These are phyloP conservation scores for Leptonema lineaticorne DNA, from an alignment of 1,140 invertebrate genomes.

Conservation along the genomic window DNA sequence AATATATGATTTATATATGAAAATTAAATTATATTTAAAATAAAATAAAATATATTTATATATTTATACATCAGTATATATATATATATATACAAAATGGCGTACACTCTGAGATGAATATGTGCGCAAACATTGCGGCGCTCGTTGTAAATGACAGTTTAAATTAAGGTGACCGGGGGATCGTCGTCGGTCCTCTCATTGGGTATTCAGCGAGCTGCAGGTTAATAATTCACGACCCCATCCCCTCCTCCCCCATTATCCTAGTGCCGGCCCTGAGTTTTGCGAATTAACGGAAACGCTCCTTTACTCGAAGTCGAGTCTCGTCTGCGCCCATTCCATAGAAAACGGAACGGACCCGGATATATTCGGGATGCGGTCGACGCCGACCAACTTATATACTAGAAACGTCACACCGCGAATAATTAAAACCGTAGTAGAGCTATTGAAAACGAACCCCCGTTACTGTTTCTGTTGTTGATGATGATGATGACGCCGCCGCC, in stretches of 20 bases:
- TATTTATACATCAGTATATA: too few relatives aligned
- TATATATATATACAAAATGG: too few relatives aligned
- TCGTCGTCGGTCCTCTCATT: constrained; percentile 4
- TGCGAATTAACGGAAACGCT: not conserved
- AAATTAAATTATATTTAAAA: too few relatives aligned
- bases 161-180: constrained; percentile 12
- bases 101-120: too few relatives aligned
- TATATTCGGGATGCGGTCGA: not conserved
- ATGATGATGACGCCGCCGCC: too few relatives aligned
- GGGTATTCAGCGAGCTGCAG: constrained; percentile 4
- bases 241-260: too few relatives aligned
- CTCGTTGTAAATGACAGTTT: constrained; percentile 11
- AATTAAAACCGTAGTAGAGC: not conserved
- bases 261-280: not conserved
- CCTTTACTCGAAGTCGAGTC: too few relatives aligned
- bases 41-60: too few relatives aligned
- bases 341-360: not conserved
- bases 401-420: not conserved
- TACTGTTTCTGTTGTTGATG: too few relatives aligned
- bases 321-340: too few relatives aligned
- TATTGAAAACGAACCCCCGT: not conserved
- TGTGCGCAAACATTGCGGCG: not conserved
- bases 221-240: constrained; percentile 14
- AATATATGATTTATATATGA: too few relatives aligned
- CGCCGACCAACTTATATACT: too few relatives aligned